These are phyloP conservation scores for Clepsis dumicolana DNA, from an alignment of 2,888 invertebrate genomes.

Conservation along the genomic window DNA sequence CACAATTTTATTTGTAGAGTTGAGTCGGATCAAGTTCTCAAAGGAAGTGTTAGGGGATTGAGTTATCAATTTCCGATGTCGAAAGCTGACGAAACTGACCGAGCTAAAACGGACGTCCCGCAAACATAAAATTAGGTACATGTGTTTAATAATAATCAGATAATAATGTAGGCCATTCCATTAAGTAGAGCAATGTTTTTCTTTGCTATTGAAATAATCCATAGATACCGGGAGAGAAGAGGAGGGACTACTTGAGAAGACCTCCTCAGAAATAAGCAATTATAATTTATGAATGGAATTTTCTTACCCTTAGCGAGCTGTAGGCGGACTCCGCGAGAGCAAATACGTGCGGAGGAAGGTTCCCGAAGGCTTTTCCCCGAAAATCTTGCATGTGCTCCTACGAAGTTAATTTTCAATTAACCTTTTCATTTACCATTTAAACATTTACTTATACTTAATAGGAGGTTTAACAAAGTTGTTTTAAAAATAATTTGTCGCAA, in stretches of 20 bases:
- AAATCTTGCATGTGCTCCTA: slow-evolving; percentile 94
- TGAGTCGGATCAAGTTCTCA: slow-evolving; percentile 17
- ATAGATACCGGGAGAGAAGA: background rate
- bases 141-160: slow-evolving; percentile 1
- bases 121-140: background rate
- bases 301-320: slow-evolving; percentile 88
- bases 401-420: slow-evolving; percentile 54
- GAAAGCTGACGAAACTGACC: slow-evolving; percentile 10
- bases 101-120: slow-evolving; percentile 29
- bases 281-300: slow-evolving; percentile 17
- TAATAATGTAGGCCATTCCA: slow-evolving; percentile 24
- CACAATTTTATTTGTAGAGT: background rate
- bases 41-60: slow-evolving; percentile 21
- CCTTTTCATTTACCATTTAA: background rate
- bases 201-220: background rate
- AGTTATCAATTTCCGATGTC: slow-evolving; percentile 23
- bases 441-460: background rate
- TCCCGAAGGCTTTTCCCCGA: slow-evolving; percentile 93
- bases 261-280: background rate
- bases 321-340: slow-evolving; percentile 96
- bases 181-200: slow-evolving; percentile 9
- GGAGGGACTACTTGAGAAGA: background rate
- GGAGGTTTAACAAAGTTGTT: too few species aligned
- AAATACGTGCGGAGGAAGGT: slow-evolving; percentile 95
- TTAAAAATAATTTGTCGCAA: background rate